Base-by-base conservation (phyloP, 2,113 vertebrate genomes). In the Eulemur macaco region DNA sequence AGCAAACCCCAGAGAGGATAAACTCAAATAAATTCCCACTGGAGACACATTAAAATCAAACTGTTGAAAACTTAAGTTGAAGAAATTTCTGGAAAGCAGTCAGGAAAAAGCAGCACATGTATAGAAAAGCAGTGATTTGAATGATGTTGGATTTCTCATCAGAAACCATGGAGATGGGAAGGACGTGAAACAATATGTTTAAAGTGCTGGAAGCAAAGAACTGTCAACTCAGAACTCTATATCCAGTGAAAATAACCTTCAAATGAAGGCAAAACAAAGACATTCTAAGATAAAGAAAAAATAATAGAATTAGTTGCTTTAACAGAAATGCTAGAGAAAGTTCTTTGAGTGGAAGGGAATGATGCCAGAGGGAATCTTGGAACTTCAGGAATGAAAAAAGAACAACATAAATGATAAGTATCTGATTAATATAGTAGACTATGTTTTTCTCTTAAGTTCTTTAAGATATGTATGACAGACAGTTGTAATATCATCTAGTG, bases 291-390 rank as follows among this genome's bases (percentile, higher is more conserved):
- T 78, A 23, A 58, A 78, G 66, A 25, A 90, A 94, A 71, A 66
- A 50, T 39, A 77, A 66, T 29, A 68, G 17, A 92, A 68, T 71
- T 66, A 84, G 23, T 87, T 86, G 42, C 42, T 42, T 42, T 83
- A 92, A 74, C 39, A 85, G 60, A 96, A 86, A 85, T 89, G 31
- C 56, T 85, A 52, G 77, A 73, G 23, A n/a, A 96, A 74, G 56
- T 96, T 85, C 23, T 97, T 82, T 87, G 76, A 5, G 12, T 69
- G 12, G 34, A 83, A 83, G 29, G 54, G 31, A 73, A 52, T 96
- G 56, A 76, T 85, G 84, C 21, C 31, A 47, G 10, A 84, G 56
- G 23, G 17, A 63, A 91, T 77, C 47, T 94, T 91, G 8, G n/a
- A 60, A 85, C 47, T 74, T 94, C 0, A 92, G 23, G 29, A 88